Evolutionary conservation across 1,140 invertebrate species (phyloP).

Genomic region (Listronotus bonariensis): DNA sequence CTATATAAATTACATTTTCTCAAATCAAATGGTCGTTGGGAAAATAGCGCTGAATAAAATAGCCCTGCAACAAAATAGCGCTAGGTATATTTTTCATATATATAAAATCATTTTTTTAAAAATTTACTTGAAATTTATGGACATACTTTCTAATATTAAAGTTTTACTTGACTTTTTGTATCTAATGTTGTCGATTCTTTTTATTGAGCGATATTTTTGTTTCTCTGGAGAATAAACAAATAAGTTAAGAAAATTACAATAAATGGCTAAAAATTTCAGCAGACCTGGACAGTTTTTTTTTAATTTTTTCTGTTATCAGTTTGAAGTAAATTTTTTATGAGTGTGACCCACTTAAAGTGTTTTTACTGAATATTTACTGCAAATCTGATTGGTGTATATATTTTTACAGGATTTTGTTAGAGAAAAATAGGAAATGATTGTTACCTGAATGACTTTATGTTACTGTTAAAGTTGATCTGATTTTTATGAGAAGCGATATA

Average conservation of each 20-base stretch:
- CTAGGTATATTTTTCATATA: too few species aligned
- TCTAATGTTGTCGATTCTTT: too few species aligned
- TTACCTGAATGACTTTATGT: slow-evolving; percentile 32
- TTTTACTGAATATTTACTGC: background rate
- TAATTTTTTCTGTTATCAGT: slow-evolving; percentile 3
- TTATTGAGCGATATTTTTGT: too few species aligned
- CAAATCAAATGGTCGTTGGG: too few species aligned
- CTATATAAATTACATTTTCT: too few species aligned
- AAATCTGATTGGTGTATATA: slow-evolving; percentile 25
- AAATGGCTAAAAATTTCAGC: background rate
- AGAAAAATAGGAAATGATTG: slow-evolving; percentile 25
- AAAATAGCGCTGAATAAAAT: too few species aligned
- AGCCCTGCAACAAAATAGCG: too few species aligned
- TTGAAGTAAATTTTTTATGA: slow-evolving; percentile 1
- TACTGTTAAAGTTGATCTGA: slow-evolving; percentile 36
- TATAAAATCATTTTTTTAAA: too few species aligned
- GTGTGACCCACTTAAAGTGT: background rate
- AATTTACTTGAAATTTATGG: too few species aligned
- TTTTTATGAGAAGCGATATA: slow-evolving; percentile 21
- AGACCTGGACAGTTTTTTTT: background rate
- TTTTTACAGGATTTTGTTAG: slow-evolving; percentile 17
- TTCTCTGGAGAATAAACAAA: too few species aligned
- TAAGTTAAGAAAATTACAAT: background rate
- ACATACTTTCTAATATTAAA: too few species aligned
- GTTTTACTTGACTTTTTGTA: too few species aligned